phyloP scores from a whole-genome alignment of 2,888 invertebrate species.

The Agriopis marginaria region DNA sequence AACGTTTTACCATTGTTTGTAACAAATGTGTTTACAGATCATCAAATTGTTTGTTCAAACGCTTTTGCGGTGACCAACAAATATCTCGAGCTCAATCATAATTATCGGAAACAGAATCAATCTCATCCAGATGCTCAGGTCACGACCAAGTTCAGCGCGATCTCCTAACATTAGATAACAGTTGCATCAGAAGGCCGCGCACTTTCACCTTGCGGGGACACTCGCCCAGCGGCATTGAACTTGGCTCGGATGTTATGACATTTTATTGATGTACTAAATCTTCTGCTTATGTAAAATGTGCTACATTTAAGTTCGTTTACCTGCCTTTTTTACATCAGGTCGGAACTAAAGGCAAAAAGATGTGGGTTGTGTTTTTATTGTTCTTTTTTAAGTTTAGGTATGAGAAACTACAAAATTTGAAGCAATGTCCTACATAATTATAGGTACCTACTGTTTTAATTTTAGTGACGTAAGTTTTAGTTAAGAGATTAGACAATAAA shows the following conservation, averaged over 20 bases:
- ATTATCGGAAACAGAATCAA: conserved; percentile 1
- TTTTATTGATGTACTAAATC: conserved; percentile 37
- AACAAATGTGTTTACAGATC: too few species aligned
- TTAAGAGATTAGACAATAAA: too few species aligned
- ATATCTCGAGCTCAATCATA: not conserved
- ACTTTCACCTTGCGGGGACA: conserved; percentile 74
- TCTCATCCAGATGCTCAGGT: conserved; percentile 16
- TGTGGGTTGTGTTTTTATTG: too few species aligned
- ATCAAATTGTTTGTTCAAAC: too few species aligned
- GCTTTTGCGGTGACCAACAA: too few species aligned
- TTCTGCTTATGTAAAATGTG: conserved; percentile 16
- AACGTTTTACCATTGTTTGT: too few species aligned
- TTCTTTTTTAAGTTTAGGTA: too few species aligned
- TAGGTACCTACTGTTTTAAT: too few species aligned
- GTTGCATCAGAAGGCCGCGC: conserved; percentile 56
- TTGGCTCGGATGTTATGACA: conserved; percentile 62
- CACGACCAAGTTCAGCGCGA: conserved; percentile 40
- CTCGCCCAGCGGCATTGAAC: conserved; percentile 75
- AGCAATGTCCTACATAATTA: too few species aligned
- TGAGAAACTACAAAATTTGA: too few species aligned
- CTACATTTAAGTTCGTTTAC: conserved; percentile 10
- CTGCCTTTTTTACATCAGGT: not conserved
- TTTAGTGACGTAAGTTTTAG: too few species aligned
- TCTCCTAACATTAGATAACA: conserved; percentile 48
- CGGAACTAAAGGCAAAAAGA: not conserved